Conservation (phyloP, 2,797 vertebrate genomes). For the Sylvilagus floridanus region DNA sequence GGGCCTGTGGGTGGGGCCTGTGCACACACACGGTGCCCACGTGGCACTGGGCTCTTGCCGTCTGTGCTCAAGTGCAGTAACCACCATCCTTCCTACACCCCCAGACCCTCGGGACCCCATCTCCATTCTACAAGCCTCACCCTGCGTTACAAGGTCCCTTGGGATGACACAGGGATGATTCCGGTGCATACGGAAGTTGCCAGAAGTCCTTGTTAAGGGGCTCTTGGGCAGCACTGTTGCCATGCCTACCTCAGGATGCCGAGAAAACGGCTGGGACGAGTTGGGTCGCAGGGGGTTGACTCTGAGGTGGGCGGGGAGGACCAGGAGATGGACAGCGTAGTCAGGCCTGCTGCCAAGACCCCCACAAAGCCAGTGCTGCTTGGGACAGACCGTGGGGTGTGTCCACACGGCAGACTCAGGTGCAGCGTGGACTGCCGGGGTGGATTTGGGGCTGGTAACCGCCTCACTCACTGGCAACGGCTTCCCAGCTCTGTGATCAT, state of each 20-base stretch:
- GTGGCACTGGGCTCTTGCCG: too few relatives aligned
- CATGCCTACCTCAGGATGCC: not conserved
- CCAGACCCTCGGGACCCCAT: too few relatives aligned
- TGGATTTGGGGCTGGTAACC: not conserved
- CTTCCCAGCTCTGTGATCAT: too few relatives aligned
- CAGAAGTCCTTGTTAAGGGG: not conserved
- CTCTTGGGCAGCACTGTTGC: not conserved
- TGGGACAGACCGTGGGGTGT: not conserved
- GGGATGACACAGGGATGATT: too few relatives aligned
- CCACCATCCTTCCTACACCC: too few relatives aligned
- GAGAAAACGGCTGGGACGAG: not conserved
- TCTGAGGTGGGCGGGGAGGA: too few relatives aligned
- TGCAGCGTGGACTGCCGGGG: fast-evolving
- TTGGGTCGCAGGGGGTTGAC: not conserved
- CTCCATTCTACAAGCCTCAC: too few relatives aligned
- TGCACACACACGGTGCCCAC: too few relatives aligned
- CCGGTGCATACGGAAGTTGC: not conserved
- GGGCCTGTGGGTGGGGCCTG: too few relatives aligned
- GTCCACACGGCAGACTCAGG: too few relatives aligned
- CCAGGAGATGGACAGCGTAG: not conserved
- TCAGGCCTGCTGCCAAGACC: not conserved
- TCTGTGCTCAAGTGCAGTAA: too few relatives aligned
- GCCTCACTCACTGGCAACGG: not conserved
- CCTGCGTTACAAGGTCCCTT: not conserved
- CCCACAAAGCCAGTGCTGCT: not conserved